phyloP scores from a whole-genome alignment of 2,888 invertebrate species.

The Aromia moschata region DNA sequence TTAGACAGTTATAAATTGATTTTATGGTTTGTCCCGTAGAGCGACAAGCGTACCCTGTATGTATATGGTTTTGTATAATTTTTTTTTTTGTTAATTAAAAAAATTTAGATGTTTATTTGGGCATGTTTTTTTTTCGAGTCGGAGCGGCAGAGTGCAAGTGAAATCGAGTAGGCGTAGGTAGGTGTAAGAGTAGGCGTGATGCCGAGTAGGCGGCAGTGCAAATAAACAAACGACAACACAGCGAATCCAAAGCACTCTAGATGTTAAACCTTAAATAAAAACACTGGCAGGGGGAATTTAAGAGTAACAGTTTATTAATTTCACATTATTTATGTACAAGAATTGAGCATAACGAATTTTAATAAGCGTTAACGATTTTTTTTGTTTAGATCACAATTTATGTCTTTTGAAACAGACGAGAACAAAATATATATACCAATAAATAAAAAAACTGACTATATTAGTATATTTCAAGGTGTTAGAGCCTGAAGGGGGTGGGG shows the following conservation, averaged over 20 bases:
- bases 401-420: too few relatives aligned
- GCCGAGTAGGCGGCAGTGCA: background rate
- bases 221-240: background rate
- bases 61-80: constrained; percentile 20
- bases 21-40: background rate
- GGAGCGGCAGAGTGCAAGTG: background rate
- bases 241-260: background rate
- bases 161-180: too few relatives aligned
- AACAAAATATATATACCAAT: too few relatives aligned
- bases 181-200: background rate
- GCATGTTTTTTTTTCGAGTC: background rate
- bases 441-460: too few relatives aligned
- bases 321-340: constrained; percentile 7
- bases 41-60: background rate
- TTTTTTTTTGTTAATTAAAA: constrained; percentile 24
- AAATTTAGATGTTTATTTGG: constrained; percentile 14
- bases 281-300: background rate
- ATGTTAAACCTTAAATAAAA: background rate
- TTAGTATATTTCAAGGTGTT: background rate
- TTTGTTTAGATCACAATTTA: too few relatives aligned
- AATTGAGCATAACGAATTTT: background rate
- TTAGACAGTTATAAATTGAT: background rate
- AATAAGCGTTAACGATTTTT: background rate
- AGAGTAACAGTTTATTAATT: constrained; percentile 4
- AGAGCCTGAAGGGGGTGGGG: background rate